These are phyloP conservation scores for Caenorhabditis drosophilae DNA, from an alignment of 2,888 invertebrate genomes.

Conservation along the genomic window DNA sequence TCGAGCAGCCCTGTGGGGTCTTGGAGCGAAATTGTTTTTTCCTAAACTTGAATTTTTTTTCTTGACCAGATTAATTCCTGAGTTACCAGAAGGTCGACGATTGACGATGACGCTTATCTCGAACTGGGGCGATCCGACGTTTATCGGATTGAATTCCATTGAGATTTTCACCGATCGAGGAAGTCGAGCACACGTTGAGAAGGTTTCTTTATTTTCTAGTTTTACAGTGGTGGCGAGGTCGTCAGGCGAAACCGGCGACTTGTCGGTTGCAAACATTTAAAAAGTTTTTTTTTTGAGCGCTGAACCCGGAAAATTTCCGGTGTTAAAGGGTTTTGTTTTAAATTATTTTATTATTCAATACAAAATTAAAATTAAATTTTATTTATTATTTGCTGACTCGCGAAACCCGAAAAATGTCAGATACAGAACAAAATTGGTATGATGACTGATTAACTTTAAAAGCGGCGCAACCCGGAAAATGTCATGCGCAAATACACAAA, in stretches of 20 bases:
- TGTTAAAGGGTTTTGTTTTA: not conserved
- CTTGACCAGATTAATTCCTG: slow-evolving; percentile 55
- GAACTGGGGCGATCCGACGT: slow-evolving; percentile 52
- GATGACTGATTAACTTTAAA: too few relatives aligned
- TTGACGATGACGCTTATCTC: slow-evolving; percentile 36
- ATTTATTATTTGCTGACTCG: not conserved
- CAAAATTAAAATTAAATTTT: not conserved
- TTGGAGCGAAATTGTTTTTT: too few relatives aligned
- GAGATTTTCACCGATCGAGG: slow-evolving; percentile 63
- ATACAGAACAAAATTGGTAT: too few relatives aligned
- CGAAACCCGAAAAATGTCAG: too few relatives aligned
- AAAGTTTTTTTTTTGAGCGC: too few relatives aligned
- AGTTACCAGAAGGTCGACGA: slow-evolving; percentile 39
- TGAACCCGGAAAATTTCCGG: not conserved
- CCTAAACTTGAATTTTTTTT: slow-evolving; percentile 4
- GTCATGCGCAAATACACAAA: too few relatives aligned
- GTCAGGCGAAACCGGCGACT: not conserved
- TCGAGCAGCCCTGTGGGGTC: too few relatives aligned
- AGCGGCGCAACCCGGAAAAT: too few relatives aligned
- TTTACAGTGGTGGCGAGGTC: not conserved
- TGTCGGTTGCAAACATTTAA: too few relatives aligned
- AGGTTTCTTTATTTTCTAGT: slow-evolving; percentile 25
- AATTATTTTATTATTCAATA: not conserved
- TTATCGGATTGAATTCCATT: slow-evolving; percentile 60
- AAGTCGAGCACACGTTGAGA: slow-evolving; percentile 41